Evolutionary conservation across 2,888 invertebrate genomes (phyloP).

Genomic region (Brassicogethes aeneus): DNA sequence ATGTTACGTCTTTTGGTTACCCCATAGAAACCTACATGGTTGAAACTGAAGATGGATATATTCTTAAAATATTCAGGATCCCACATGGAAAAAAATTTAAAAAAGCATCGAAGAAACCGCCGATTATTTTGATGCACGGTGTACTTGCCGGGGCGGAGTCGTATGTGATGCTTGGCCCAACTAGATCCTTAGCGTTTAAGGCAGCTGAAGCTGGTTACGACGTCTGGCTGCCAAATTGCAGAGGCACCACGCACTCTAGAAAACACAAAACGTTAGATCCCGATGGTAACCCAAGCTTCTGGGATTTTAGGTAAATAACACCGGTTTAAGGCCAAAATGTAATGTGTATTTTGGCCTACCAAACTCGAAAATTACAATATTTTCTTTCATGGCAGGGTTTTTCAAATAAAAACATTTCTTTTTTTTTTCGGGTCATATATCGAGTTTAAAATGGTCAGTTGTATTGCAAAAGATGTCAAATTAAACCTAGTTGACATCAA

Average conservation of each 20-base stretch:
- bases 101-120: constrained; percentile 6
- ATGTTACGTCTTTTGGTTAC: constrained; percentile 22
- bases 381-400: no score
- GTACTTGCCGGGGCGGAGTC: constrained; percentile 9
- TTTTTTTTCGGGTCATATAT: no score
- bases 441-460: no score
- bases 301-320: constrained; percentile 48
- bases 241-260: constrained; percentile 47
- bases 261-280: constrained; percentile 34
- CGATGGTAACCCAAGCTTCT: constrained; percentile 4
- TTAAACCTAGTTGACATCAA: no score
- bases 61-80: constrained; percentile 45
- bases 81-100: constrained; percentile 30
- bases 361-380: no score
- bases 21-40: constrained; percentile 33
- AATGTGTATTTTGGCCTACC: no score
- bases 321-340: no score
- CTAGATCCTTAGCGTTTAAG: constrained; percentile 16
- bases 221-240: constrained; percentile 37
- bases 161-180: constrained; percentile 34
- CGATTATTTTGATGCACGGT: constrained; percentile 17
- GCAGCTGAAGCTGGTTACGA: constrained; percentile 22
- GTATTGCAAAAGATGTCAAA: no score
- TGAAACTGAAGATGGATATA: constrained; percentile 45
- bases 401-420: no score